Base-by-base conservation (phyloP, 2,797 vertebrate species). In the Salmo trutta region DNA sequence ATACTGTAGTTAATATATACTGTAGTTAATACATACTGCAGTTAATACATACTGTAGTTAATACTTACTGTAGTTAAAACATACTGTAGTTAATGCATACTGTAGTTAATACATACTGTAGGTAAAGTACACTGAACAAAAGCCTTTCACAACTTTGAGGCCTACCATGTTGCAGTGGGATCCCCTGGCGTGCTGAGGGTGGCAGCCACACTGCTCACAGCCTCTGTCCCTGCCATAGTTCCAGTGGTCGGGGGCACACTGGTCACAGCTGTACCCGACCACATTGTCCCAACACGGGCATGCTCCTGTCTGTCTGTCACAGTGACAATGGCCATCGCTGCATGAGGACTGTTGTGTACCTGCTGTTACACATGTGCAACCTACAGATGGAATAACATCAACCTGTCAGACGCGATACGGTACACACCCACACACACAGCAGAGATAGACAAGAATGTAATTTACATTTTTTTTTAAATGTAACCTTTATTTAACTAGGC, bases 211-310 rank as follows among this genome's bases (percentile, higher is more conserved):
- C 1, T 92, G 86, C 82, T 97, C 87, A 0, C 96, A 98, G 81
- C 96, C 96, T 33, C 5, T 1, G 0, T 85, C 74, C 0, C 82
- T 91, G 0, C 96, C 95, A 0, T 95, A 94, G 82, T 91, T 95
- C 96, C 96, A 97, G 91, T 96, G 95, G 76, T 96, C 86, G 0
- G 89, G 64, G 4, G 91, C 89, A 0, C 96, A 97, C 82, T 76
- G 90, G 89, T 97, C 95, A 3, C 96, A 97, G 91, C 87, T 95
- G 81, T 80, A 88, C 12, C 95, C 95, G 2, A 86, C 54, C 1
- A 96, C 93, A 0, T 95, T 94, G 59, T 89, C 87, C 54, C 86
- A 89, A 89, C 96, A 98, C 3, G 88, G 86, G 5, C 96, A 97
- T 31, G 89, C 85, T 5, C 96, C 95, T 0, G 90, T 95, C 79